phyloP scores from a whole-genome alignment of 2,888 invertebrate genomes.

The Archips crataeganus region DNA sequence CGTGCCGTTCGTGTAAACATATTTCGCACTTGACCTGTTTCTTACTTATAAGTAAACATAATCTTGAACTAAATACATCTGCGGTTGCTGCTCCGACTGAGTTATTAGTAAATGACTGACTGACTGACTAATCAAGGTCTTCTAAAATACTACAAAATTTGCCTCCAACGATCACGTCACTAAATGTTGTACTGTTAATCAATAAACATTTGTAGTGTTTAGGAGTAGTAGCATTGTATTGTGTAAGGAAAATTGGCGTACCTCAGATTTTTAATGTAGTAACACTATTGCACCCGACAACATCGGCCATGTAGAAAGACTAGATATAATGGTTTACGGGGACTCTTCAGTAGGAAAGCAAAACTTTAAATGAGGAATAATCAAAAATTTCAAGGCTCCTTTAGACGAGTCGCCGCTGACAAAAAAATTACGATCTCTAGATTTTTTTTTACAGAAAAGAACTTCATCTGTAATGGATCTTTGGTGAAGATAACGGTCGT shows the following conservation, averaged over 20 bases:
- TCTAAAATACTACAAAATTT: not conserved
- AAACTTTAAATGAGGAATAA: not conserved
- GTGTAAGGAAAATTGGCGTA: not conserved
- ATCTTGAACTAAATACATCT: conserved; percentile 25
- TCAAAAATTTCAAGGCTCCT: not conserved
- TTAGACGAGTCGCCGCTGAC: not conserved
- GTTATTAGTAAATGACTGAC: conserved; percentile 5
- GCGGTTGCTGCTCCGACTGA: conserved; percentile 10
- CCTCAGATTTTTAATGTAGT: too few species aligned
- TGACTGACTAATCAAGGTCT: conserved; percentile 21
- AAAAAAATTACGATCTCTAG: not conserved
- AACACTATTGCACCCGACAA: too few species aligned
- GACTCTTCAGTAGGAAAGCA: not conserved
- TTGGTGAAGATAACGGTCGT: not conserved
- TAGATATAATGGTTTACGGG: too few species aligned
- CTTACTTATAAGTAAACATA: conserved; percentile 20
- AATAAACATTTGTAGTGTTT: not conserved
- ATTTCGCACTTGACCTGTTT: conserved; percentile 29
- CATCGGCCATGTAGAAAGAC: not conserved
- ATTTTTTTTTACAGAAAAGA: not conserved
- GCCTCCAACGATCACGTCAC: not conserved
- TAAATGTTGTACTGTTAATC: not conserved
- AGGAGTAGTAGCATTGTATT: not conserved
- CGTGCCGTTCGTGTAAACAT: conserved; percentile 4
- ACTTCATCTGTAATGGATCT: conserved; percentile 6